These are phyloP conservation scores for Eurosta solidaginis DNA, from an alignment of 1,140 invertebrate species.

Conservation along the genomic window DNA sequence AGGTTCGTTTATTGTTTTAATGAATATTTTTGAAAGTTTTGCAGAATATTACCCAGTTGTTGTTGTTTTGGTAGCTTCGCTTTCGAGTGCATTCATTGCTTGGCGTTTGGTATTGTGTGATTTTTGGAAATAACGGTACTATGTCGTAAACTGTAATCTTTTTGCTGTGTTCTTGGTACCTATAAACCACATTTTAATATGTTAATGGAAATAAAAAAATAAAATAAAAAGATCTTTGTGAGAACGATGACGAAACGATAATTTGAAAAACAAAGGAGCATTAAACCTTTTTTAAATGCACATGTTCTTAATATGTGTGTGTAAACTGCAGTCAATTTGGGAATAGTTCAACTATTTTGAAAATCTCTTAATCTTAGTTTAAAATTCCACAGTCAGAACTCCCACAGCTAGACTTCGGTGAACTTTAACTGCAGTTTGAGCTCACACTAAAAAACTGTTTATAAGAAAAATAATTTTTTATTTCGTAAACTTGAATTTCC, in stretches of 20 bases:
- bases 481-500: not conserved
- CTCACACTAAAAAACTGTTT: too few species aligned
- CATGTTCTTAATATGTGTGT: too few species aligned
- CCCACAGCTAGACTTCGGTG: too few species aligned
- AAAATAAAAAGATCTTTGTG: too few species aligned
- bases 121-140: slow-evolving; percentile 12
- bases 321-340: too few species aligned
- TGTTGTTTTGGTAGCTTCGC: not conserved
- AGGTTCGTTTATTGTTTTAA: not conserved
- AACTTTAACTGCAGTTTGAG: too few species aligned
- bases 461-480: too few species aligned
- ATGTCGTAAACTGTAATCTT: slow-evolving; percentile 6
- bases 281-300: too few species aligned
- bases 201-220: not conserved
- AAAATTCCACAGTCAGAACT: too few species aligned
- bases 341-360: too few species aligned
- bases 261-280: too few species aligned
- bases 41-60: not conserved
- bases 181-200: not conserved
- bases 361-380: too few species aligned
- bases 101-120: not conserved
- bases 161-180: not conserved
- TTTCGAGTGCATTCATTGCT: not conserved
- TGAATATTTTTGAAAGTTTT: not conserved
- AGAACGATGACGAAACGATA: not conserved